These are phyloP conservation scores for Gobio occitaniae DNA, from an alignment of 2,797 vertebrate species.

Conservation along the genomic window DNA sequence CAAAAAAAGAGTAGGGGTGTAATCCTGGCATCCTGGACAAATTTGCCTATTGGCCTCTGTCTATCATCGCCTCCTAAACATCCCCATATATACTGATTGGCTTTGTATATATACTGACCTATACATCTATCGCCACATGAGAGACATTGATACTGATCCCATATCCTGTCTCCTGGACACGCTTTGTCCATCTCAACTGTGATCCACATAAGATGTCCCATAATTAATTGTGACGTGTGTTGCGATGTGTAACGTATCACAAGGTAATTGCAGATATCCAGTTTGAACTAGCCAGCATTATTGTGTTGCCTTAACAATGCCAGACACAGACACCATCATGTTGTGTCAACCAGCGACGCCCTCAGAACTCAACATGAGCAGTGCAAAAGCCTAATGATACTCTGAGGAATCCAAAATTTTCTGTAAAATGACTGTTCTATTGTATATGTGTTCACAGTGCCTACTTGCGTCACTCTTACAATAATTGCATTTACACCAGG, in stretches of 20 bases:
- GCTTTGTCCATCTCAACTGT: background rate
- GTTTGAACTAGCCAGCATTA: background rate
- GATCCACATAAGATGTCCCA: background rate
- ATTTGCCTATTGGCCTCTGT: too few relatives aligned
- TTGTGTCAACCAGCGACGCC: background rate
- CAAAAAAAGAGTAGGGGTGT: too few relatives aligned
- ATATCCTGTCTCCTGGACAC: background rate
- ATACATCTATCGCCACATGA: background rate
- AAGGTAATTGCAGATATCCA: background rate
- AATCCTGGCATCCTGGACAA: too few relatives aligned
- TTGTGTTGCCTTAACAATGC: background rate
- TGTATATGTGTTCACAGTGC: conserved; percentile 9
- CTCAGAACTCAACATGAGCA: background rate
- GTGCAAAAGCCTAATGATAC: conserved; percentile 4
- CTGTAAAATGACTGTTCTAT: conserved; percentile 6
- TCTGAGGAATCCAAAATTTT: background rate
- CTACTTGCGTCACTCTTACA: conserved; percentile 32
- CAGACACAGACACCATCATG: background rate
- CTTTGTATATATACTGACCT: too few relatives aligned
- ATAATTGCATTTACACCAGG: conserved; percentile 33
- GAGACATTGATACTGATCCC: background rate
- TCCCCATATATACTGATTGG: too few relatives aligned
- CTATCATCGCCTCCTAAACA: too few relatives aligned
- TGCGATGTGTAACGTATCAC: background rate
- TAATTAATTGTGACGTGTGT: background rate